Conservation (phyloP, 1,140 invertebrate genomes). For the Ceratoteleas bidentatus region DNA sequence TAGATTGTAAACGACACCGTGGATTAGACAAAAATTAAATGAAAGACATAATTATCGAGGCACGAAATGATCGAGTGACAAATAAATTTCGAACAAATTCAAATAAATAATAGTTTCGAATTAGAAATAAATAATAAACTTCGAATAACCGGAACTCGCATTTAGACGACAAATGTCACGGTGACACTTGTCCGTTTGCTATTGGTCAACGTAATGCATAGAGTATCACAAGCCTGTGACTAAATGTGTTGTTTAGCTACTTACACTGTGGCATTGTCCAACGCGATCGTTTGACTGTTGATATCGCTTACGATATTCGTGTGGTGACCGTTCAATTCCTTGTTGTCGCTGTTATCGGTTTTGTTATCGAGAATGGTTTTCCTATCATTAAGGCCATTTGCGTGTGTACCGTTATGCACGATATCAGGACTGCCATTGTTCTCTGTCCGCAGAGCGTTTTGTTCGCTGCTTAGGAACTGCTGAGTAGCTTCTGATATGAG, state of each 20-base stretch:
- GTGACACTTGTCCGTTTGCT: slow-evolving; percentile 33
- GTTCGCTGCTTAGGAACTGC: slow-evolving; percentile 77
- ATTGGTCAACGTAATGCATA: slow-evolving; percentile 34
- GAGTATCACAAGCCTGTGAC: slow-evolving; percentile 46
- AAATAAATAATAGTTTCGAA: background rate
- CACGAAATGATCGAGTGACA: background rate
- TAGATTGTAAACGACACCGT: slow-evolving; percentile 24
- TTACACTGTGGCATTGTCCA: slow-evolving; percentile 81
- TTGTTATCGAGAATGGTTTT: slow-evolving; percentile 78
- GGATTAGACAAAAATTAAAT: background rate
- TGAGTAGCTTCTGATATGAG: slow-evolving; percentile 79
- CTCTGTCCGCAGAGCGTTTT: slow-evolving; percentile 71
- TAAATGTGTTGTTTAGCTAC: slow-evolving; percentile 71
- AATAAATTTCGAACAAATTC: slow-evolving; percentile 6
- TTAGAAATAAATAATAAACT: slow-evolving; percentile 13
- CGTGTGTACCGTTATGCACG: slow-evolving; percentile 78
- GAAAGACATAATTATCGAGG: too few relatives aligned
- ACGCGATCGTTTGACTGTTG: slow-evolving; percentile 77
- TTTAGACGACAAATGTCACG: slow-evolving; percentile 34
- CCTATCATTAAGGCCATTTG: slow-evolving; percentile 77
- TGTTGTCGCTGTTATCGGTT: slow-evolving; percentile 73
- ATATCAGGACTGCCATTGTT: slow-evolving; percentile 72
- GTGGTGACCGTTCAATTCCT: slow-evolving; percentile 79
- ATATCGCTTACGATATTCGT: slow-evolving; percentile 74
- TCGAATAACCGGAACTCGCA: background rate